Percentiles rank a stretch among this genome's conserved stretches.
These are phyloP conservation scores for Rhodinocichla rosea DNA, from an alignment of 2,113 vertebrate species.

Conservation along the genomic window DNA sequence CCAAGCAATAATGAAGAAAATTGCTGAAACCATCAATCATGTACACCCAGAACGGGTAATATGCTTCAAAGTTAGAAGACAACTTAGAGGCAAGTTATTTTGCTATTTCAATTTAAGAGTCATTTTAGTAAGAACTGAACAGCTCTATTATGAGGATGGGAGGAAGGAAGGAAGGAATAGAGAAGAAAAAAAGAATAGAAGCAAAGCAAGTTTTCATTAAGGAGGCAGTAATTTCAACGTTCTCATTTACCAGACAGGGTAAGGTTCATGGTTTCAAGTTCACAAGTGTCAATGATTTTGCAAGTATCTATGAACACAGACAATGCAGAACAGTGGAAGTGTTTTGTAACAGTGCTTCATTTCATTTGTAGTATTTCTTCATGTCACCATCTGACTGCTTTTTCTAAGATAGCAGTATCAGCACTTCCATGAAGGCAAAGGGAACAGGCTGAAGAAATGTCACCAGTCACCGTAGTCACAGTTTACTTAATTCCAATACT, in stretches of 20 bases:
- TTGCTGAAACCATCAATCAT: background rate
- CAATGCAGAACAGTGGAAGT: background rate
- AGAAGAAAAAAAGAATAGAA: background rate
- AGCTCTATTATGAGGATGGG: background rate
- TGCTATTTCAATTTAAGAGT: slow-evolving; percentile 31
- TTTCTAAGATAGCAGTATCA: background rate
- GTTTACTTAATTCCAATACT: background rate
- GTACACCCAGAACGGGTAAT: background rate
- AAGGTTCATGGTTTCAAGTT: background rate
- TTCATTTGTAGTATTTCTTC: background rate
- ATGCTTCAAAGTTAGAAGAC: background rate
- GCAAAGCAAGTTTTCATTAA: background rate
- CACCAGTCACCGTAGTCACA: background rate
- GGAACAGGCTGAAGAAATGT: background rate
- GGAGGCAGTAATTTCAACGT: background rate
- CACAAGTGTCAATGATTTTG: background rate
- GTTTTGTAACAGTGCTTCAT: background rate
- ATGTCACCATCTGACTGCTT: background rate
- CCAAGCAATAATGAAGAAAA: background rate
- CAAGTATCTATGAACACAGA: background rate
- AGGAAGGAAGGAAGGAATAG: background rate
- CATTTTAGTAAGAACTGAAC: background rate
- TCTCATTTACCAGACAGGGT: background rate
- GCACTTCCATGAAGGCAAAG: background rate
- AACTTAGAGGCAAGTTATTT: slow-evolving; percentile 6